Evolutionary conservation across 2,113 vertebrate genomes (phyloP).

Genomic region (Epinephelus fuscoguttatus): DNA sequence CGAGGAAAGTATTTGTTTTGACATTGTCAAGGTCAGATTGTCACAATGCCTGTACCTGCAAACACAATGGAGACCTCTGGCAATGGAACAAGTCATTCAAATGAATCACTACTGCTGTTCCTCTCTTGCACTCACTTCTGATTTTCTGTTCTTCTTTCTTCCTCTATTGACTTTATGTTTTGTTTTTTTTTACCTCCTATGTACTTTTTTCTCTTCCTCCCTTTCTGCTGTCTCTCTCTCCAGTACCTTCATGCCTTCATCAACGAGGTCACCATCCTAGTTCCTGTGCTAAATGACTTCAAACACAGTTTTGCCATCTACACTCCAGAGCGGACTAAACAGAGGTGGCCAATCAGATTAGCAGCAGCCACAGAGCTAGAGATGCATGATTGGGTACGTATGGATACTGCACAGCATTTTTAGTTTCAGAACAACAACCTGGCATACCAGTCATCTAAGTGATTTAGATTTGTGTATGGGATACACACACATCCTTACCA

Average conservation of each 20-base stretch:
- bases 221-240: slow-evolving; percentile 19
- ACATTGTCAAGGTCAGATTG: neutral
- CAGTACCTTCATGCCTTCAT: slow-evolving; percentile 97
- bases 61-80: neutral
- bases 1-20: neutral
- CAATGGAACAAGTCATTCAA: neutral
- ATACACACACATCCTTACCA: neutral
- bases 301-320: slow-evolving; percentile 97
- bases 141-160: neutral
- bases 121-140: neutral
- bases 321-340: slow-evolving; percentile 92
- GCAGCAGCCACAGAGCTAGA: slow-evolving; percentile 93
- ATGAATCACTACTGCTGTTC: neutral
- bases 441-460: neutral
- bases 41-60: neutral
- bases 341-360: slow-evolving; percentile 94
- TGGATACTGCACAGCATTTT: neutral
- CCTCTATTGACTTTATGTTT: neutral
- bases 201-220: neutral
- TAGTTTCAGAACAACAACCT: neutral
- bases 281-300: slow-evolving; percentile 92
- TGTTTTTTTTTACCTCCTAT: neutral
- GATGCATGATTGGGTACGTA: slow-evolving; percentile 95
- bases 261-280: slow-evolving; percentile 95
- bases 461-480: neutral